Percentiles rank a stretch among this genome's conserved stretches.
These are phyloP conservation scores for Oreochromis tanganicae DNA, from an alignment of 2,113 vertebrate genomes.

Conservation along the genomic window DNA sequence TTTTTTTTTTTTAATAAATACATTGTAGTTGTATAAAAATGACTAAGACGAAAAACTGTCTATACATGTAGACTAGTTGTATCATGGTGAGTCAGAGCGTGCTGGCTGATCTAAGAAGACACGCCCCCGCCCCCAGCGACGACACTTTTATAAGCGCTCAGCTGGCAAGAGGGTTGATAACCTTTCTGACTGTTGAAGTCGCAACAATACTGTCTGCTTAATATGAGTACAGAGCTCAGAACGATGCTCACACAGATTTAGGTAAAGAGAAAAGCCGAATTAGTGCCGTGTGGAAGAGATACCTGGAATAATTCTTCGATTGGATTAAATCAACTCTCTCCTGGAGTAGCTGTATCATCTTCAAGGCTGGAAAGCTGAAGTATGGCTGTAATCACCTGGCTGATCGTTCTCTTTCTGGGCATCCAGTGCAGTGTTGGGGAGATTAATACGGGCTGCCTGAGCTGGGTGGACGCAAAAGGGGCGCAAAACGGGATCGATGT, in stretches of 20 bases:
- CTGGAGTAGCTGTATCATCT: not conserved
- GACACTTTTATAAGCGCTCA: not conserved
- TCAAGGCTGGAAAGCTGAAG: not conserved
- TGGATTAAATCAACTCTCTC: not conserved
- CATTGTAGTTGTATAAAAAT: not conserved
- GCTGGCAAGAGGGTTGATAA: not conserved
- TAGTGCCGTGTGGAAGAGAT: not conserved
- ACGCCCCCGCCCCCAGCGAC: not conserved
- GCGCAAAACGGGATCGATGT: too few relatives aligned
- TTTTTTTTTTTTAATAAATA: not conserved
- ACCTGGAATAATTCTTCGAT: not conserved
- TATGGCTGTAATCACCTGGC: constrained; percentile 28
- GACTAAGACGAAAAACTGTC: not conserved
- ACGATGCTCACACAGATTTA: not conserved
- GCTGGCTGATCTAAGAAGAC: not conserved
- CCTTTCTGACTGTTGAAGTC: not conserved
- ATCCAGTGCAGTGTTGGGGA: not conserved
- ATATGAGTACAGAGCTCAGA: not conserved
- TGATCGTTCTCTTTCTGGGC: constrained; percentile 10
- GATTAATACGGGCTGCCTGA: not conserved
- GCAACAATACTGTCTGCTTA: not conserved
- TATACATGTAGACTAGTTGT: not conserved
- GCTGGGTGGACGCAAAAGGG: too few relatives aligned
- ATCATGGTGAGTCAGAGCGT: rapidly evolving
- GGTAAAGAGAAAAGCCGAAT: not conserved